A percentile compares a stretch with the other conserved stretches of the same genome.
phyloP scores from a whole-genome alignment of 2,797 vertebrate species.

The Takifugu ocellatus region DNA sequence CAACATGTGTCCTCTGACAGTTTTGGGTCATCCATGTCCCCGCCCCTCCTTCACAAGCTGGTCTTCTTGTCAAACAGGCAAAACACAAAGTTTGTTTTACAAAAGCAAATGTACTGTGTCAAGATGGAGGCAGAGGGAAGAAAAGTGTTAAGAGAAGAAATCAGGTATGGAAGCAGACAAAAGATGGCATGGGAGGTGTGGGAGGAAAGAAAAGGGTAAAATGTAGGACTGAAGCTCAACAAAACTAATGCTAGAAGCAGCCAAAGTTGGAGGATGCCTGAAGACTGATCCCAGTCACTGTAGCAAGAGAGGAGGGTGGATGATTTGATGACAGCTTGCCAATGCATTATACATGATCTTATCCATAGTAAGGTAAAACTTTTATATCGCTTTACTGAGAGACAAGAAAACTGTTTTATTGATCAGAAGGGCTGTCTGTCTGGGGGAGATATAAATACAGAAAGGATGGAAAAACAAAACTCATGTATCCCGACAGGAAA shows the following conservation, averaged over 20 bases:
- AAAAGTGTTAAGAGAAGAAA: neutral
- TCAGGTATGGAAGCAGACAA: neutral
- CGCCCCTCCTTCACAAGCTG: conserved; percentile 3
- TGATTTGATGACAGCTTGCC: conserved; percentile 24
- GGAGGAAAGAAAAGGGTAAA: neutral
- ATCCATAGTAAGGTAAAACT: conserved; percentile 24
- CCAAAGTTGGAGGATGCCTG: conserved; percentile 8
- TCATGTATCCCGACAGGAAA: conserved; percentile 17
- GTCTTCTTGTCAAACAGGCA: conserved; percentile 13
- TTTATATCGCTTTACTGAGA: conserved; percentile 41
- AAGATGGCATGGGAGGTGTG: neutral
- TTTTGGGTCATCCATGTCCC: conserved; percentile 36
- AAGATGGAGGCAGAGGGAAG: neutral
- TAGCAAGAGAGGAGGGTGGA: conserved; percentile 11
- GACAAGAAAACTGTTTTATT: conserved; percentile 46
- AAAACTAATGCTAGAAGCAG: neutral
- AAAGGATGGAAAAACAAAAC: conserved; percentile 12
- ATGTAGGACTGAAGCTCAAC: conserved; percentile 1
- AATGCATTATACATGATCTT: conserved; percentile 44
- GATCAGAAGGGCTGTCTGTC: conserved; percentile 39
- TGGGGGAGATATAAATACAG: conserved; percentile 30
- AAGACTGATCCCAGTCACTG: conserved; percentile 19
- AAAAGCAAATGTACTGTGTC: conserved; percentile 16
- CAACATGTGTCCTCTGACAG: conserved; percentile 47
- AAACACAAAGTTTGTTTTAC: conserved; percentile 11